Conservation (phyloP, 2,888 invertebrate species). For the Ctena decussata region DNA sequence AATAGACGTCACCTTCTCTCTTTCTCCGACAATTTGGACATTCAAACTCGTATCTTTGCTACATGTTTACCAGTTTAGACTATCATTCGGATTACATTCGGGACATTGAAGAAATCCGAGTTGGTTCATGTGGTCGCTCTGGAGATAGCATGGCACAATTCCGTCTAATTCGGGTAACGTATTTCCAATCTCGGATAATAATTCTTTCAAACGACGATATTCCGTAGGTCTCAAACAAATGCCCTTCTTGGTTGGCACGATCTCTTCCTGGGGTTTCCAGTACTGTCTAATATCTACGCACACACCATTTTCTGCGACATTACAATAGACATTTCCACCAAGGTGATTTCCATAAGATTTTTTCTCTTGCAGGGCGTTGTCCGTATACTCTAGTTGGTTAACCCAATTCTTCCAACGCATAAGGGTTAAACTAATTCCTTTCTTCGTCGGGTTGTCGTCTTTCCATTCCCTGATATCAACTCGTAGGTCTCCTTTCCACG, state of each 20-base stretch:
- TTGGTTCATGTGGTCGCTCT: constrained; percentile 43
- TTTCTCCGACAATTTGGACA: background rate
- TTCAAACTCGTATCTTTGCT: too few relatives aligned
- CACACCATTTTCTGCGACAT: constrained; percentile 1
- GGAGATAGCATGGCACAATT: constrained; percentile 10
- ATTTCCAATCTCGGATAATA: constrained; percentile 18
- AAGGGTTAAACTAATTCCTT: constrained; percentile 37
- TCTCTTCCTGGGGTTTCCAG: constrained; percentile 44
- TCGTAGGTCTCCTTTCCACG: constrained; percentile 29
- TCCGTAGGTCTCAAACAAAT: constrained; percentile 33
- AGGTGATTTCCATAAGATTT: constrained; percentile 8
- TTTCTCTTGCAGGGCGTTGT: constrained; percentile 18
- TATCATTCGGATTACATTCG: constrained; percentile 42
- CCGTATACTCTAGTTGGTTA: background rate
- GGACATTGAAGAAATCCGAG: constrained; percentile 25
- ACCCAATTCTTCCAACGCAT: constrained; percentile 31
- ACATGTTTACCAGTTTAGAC: background rate
- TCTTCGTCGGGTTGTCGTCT: constrained; percentile 29
- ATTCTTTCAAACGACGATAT: constrained; percentile 32
- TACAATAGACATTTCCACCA: constrained; percentile 32
- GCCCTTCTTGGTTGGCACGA: constrained; percentile 42
- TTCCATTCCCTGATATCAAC: constrained; percentile 43
- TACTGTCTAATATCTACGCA: constrained; percentile 47
- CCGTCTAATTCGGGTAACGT: constrained; percentile 23
- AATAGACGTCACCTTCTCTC: too few relatives aligned